These are phyloP conservation scores for Sebastes variabilis DNA, from an alignment of 2,797 vertebrate genomes.

Conservation along the genomic window DNA sequence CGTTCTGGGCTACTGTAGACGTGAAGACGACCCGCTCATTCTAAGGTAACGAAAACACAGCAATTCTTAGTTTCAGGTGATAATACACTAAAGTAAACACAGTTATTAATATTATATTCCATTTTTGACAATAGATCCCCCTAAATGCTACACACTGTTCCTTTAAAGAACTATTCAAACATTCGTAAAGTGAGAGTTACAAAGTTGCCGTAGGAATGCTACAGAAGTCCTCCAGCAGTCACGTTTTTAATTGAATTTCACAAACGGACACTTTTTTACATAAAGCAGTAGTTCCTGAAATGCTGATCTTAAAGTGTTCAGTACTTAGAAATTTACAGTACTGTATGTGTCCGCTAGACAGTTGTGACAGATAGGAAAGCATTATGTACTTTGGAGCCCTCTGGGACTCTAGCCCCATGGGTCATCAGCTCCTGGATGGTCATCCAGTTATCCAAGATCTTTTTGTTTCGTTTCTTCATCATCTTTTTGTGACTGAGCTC, in stretches of 20 bases:
- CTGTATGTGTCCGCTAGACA: slow-evolving; percentile 79
- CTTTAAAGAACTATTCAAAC: slow-evolving; percentile 15
- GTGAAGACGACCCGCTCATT: background rate
- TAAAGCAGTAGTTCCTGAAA: slow-evolving; percentile 40
- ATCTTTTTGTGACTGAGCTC: slow-evolving; percentile 99
- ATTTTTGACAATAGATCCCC: background rate
- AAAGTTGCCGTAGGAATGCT: slow-evolving; percentile 47
- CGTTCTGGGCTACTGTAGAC: background rate
- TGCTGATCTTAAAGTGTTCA: slow-evolving; percentile 17
- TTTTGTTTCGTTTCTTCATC: slow-evolving; percentile 98
- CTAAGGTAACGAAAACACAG: background rate
- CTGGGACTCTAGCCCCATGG: slow-evolving; percentile 93
- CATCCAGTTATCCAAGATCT: slow-evolving; percentile 99
- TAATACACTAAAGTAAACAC: background rate
- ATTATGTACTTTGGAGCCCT: slow-evolving; percentile 92
- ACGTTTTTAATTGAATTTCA: slow-evolving; percentile 14
- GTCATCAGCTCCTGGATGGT: slow-evolving; percentile 99
- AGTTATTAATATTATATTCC: no score
- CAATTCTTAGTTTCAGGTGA: background rate
- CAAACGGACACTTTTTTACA: slow-evolving; percentile 21
- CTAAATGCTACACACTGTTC: background rate
- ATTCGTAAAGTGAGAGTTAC: slow-evolving; percentile 31
- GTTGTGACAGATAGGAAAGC: slow-evolving; percentile 99
- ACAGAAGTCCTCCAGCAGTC: slow-evolving; percentile 46
- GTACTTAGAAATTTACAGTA: background rate